phyloP scores from a whole-genome alignment of 1,140 invertebrate genomes.

The Euglossa dilemma region DNA sequence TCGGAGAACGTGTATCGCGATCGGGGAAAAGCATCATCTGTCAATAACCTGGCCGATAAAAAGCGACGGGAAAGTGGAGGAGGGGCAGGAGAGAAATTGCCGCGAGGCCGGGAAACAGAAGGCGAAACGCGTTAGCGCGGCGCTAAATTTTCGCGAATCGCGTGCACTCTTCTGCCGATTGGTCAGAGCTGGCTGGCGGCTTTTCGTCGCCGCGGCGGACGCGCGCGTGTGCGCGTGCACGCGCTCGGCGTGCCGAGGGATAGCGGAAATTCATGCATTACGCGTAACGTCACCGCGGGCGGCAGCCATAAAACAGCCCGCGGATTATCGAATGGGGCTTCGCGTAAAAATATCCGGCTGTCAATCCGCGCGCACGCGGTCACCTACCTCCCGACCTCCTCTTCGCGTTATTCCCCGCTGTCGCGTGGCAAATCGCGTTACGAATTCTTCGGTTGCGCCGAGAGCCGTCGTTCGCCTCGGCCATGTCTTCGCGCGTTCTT shows the following conservation, averaged over 20 bases:
- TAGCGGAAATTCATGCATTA: constrained; percentile 67
- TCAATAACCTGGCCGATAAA: constrained; percentile 70
- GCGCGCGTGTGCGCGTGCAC: not conserved
- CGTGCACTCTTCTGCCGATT: constrained; percentile 64
- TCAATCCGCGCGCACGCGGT: constrained; percentile 67
- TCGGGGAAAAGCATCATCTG: constrained; percentile 66
- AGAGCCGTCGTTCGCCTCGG: no score
- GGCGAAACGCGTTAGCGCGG: constrained; percentile 5
- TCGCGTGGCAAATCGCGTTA: constrained; percentile 5
- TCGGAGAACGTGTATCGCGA: constrained; percentile 54
- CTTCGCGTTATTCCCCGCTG: not conserved
- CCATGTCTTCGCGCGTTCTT: no score
- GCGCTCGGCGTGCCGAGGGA: not conserved
- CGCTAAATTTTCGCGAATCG: constrained; percentile 52
- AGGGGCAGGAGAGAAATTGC: not conserved
- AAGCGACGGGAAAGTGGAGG: constrained; percentile 25
- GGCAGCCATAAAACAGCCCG: constrained; percentile 77
- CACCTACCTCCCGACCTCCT: not conserved
- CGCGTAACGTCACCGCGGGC: constrained; percentile 68
- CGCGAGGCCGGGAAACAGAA: not conserved
- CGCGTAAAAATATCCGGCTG: constrained; percentile 78
- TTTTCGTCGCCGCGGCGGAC: constrained; percentile 13
- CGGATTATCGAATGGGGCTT: constrained; percentile 78
- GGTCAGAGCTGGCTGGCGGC: constrained; percentile 29
- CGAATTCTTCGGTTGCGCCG: not conserved